Conservation (phyloP, 35 echinoderm and acorn worm species). For the Strongylocentrotus purpuratus region DNA sequence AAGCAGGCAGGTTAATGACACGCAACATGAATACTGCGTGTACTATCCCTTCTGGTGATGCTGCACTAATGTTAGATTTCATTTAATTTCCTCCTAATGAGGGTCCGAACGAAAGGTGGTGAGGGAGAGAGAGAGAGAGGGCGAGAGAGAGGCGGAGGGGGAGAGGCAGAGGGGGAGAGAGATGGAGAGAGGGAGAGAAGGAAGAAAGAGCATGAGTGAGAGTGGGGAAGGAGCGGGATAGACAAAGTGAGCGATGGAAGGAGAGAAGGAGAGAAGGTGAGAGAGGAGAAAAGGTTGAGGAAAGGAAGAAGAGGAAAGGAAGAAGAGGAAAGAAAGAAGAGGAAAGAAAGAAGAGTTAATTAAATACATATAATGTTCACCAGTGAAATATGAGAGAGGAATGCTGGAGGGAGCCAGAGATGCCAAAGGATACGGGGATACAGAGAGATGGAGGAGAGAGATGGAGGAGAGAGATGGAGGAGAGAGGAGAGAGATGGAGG, state of each 20-base stretch:
- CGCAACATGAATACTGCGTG: not conserved
- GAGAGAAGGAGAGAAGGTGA: not conserved
- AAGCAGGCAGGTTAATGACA: not conserved
- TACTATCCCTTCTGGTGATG: not conserved
- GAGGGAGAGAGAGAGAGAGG: not conserved
- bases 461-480: no score
- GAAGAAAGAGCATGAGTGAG: not conserved
- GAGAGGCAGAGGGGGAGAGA: not conserved
- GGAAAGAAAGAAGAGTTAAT: no score
- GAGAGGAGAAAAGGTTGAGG: not conserved
- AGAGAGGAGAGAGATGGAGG: no score
- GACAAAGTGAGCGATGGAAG: not conserved
- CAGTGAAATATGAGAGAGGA: no score
- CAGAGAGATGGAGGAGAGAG: not conserved
- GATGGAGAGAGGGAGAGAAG: not conserved
- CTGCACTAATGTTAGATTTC: not conserved
- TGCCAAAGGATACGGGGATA: not conserved
- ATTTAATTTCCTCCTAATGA: conserved; percentile 4
- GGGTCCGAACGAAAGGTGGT: not conserved
- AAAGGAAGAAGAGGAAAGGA: no score
- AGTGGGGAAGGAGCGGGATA: not conserved
- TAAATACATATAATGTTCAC: no score
- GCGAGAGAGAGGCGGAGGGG: not conserved
- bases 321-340: not conserved
- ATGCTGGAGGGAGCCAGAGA: not conserved